phyloP scores from a whole-genome alignment of 2,113 vertebrate species.

The Ciconia boyciana region DNA sequence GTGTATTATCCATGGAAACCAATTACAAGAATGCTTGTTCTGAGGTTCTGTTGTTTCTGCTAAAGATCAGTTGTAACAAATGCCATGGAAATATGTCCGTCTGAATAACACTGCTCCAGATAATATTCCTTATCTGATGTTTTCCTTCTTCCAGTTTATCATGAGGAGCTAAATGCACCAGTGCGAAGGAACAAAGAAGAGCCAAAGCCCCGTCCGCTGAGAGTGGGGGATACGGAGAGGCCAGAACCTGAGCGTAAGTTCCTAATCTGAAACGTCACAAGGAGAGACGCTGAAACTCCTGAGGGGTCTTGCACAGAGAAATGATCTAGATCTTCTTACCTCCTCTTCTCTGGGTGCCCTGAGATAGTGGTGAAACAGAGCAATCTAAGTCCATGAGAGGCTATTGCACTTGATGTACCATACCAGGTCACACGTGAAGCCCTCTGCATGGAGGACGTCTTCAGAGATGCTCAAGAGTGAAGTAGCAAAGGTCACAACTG shows the following conservation, averaged over 20 bases:
- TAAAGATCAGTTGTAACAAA: background rate
- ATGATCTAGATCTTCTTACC: background rate
- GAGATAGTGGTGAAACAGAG: background rate
- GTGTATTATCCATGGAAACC: background rate
- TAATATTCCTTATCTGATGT: background rate
- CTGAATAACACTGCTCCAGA: background rate
- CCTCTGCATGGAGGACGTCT: background rate
- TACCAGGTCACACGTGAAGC: background rate
- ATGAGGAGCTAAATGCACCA: constrained; percentile 89
- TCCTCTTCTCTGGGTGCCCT: background rate
- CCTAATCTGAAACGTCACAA: no score
- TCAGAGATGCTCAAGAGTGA: background rate
- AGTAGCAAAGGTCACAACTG: background rate
- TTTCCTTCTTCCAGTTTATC: constrained; percentile 82
- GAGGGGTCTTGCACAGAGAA: background rate
- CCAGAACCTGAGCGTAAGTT: constrained; percentile 90
- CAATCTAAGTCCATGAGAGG: background rate
- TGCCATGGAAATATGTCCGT: background rate
- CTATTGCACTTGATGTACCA: background rate
- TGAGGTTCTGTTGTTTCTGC: background rate
- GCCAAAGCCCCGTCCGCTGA: constrained; percentile 90
- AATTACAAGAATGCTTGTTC: background rate
- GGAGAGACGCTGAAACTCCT: background rate
- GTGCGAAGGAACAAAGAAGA: constrained; percentile 92
- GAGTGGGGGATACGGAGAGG: constrained; percentile 95